Percentiles rank a stretch among this genome's conserved stretches.
These are phyloP conservation scores for Trichomycterus rosablanca DNA, from an alignment of 2,113 vertebrate genomes.

Conservation along the genomic window DNA sequence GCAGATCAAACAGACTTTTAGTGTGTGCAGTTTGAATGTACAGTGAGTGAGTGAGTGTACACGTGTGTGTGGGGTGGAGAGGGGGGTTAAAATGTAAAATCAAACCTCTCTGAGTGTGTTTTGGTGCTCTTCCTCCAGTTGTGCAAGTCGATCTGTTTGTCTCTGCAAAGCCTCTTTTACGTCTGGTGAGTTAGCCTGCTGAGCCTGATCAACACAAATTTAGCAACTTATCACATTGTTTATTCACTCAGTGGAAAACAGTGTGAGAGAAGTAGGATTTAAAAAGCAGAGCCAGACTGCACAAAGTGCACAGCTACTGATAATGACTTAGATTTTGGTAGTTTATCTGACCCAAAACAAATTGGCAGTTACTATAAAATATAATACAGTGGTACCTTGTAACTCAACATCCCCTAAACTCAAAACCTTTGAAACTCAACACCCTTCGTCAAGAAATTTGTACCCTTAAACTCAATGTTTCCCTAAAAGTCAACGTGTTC, in stretches of 20 bases:
- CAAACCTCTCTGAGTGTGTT: conserved; percentile 63
- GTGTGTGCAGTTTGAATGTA: conserved; percentile 5
- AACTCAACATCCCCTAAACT: too few species aligned
- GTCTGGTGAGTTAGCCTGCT: conserved; percentile 54
- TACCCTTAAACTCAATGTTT: too few species aligned
- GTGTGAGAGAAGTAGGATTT: neutral
- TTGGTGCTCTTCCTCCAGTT: conserved; percentile 58
- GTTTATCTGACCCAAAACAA: neutral
- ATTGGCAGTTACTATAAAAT: conserved; percentile 1
- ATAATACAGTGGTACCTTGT: too few species aligned
- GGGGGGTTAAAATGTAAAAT: neutral
- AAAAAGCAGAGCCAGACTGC: neutral
- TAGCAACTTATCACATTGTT: conserved; percentile 11
- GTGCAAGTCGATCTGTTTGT: conserved; percentile 40
- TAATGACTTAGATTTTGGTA: neutral
- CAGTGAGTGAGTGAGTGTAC: conserved; percentile 11
- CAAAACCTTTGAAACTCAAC: too few species aligned
- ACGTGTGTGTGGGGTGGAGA: conserved; percentile 1
- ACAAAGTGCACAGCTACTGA: neutral
- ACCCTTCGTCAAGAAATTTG: too few species aligned
- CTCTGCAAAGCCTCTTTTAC: conserved; percentile 55
- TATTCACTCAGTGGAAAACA: conserved; percentile 1
- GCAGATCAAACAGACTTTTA: conserved; percentile 8
- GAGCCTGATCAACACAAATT: conserved; percentile 8
- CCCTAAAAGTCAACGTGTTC: neutral